Conservation (phyloP, 2,888 invertebrate species). For the Reticulitermes lucifugus region DNA sequence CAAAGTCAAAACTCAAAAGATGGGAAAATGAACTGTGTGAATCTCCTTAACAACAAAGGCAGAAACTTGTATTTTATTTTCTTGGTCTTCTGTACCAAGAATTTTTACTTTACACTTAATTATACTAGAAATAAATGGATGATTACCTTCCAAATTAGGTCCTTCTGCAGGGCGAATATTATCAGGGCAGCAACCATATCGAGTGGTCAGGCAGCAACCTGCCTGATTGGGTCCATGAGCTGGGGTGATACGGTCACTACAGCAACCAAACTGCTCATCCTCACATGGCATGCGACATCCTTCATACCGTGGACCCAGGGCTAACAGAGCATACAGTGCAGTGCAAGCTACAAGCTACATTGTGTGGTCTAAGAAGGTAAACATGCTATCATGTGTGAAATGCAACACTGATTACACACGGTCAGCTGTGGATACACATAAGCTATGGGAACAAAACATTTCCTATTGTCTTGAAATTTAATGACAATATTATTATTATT, state of each 20-base stretch:
- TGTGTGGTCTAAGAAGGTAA: background rate
- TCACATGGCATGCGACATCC: constrained; percentile 82
- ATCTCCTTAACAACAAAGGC: no score
- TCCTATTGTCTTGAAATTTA: no score
- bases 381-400: background rate
- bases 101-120: no score
- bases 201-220: constrained; percentile 82
- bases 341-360: background rate
- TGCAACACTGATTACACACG: background rate
- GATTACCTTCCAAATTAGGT: constrained; percentile 74
- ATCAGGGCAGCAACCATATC: constrained; percentile 92
- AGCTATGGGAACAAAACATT: no score
- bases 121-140: background rate
- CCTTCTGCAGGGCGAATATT: constrained; percentile 86
- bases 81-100: no score
- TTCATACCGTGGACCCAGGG: constrained; percentile 75
- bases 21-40: no score
- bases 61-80: no score
- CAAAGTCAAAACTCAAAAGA: no score
- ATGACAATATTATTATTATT: no score
- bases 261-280: constrained; percentile 84
- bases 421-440: no score
- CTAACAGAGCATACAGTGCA: constrained; percentile 60
- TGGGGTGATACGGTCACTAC: constrained; percentile 83
- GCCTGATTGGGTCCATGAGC: constrained; percentile 86